Base-by-base conservation (phyloP, 2,888 invertebrate species). In the Nowickia ferox region DNA sequence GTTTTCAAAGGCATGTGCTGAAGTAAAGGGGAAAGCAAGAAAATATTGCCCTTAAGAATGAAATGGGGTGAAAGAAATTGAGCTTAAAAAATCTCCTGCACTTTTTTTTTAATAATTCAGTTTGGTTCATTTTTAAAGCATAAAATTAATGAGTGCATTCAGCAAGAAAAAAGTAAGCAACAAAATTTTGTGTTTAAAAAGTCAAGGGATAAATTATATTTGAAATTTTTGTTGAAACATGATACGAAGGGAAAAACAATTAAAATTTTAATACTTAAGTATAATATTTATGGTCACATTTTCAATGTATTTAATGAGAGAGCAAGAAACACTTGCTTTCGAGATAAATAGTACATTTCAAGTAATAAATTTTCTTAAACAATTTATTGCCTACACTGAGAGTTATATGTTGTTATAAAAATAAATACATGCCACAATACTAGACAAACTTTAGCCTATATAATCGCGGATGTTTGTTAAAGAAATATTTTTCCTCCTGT, bases 31-130 rank as follows among this genome's bases (percentile, higher is more conserved):
- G 19, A 51, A 42, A 69, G 40, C 13, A 53, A 53, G 17, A 40
- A 40, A 75, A 68, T 65, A 76, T 71, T 71, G 65, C 51, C 71
- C 75, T 84, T 77, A 77, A 71, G 71, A 65, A 82, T 78, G 65
- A 82, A 85, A 82, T 85, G 82, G 75, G 48, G 69, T 82, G 82
- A 75, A 82, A 65, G 53, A 77, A 82, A 82, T 82, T 74, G 75
- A 65, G 48, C 68, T 74, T 63, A 30, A 46, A 5, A 9, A 17
- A 57, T 55, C 13, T 48, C 38, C n/a, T 38, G n/a, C 22, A 17
- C 9, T 53, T 13, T 22, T 40, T 30, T 42, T 66, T 22, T 6
- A 51, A 51, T 51, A 51, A 55, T 71, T 53, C 51, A 42, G 15
- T 74, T 66, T 17, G 55, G 13, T 30, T 66, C 22, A 48, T 19